phyloP scores from a whole-genome alignment of 2,797 vertebrate genomes.

The Sebastes vulpes region DNA sequence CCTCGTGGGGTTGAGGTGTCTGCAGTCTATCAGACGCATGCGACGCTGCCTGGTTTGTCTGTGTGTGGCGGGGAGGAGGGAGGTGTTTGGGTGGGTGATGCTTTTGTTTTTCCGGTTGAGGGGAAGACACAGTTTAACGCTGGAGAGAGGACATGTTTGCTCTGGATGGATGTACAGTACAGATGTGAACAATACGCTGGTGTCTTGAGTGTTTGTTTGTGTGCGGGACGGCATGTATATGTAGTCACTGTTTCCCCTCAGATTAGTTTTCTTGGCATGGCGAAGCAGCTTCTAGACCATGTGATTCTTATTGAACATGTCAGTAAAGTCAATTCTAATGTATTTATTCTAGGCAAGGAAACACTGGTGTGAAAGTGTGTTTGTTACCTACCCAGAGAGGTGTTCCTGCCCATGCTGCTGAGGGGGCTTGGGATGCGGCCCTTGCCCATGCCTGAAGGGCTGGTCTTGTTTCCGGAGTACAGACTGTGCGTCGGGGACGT shows the following conservation, averaged over 20 bases:
- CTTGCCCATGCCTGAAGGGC: conserved; percentile 89
- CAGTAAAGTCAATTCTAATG: background rate
- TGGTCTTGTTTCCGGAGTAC: conserved; percentile 90
- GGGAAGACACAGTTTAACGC: conserved; percentile 6
- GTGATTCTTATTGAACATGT: conserved; percentile 32
- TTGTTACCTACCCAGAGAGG: conserved; percentile 90
- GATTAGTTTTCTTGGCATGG: background rate
- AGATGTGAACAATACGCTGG: conserved; percentile 26
- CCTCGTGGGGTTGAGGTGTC: conserved; percentile 62
- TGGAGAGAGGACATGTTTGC: background rate
- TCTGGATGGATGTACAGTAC: conserved; percentile 10
- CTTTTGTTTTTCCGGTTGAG: conserved; percentile 63
- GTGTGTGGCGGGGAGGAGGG: conserved; percentile 64
- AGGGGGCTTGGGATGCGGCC: conserved; percentile 93
- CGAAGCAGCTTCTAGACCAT: background rate
- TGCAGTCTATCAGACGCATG: conserved; percentile 61
- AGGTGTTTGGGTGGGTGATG: conserved; percentile 61
- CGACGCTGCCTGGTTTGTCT: conserved; percentile 52
- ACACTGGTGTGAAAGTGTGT: background rate
- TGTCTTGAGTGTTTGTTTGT: conserved; percentile 16
- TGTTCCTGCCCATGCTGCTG: conserved; percentile 88
- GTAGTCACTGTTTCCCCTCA: conserved; percentile 9
- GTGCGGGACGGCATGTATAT: background rate
- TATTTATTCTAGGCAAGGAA: background rate
- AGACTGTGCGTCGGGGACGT: conserved; percentile 91